Conservation (phyloP, 2,888 invertebrate species). For the Brenthis daphne region DNA sequence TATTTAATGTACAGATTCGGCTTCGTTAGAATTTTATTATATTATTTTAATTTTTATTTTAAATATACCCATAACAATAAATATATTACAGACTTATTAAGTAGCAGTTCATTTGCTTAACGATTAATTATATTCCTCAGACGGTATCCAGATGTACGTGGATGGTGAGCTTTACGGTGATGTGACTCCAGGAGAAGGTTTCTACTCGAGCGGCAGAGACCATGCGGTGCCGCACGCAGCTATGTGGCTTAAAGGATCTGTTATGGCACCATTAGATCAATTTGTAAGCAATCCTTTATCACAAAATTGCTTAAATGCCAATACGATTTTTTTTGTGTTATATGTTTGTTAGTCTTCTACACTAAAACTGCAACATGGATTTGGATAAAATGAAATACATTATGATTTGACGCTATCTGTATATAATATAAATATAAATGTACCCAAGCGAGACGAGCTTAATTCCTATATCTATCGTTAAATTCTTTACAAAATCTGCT, state of each 20-base stretch:
- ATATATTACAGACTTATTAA: neutral
- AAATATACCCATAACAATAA: too few relatives aligned
- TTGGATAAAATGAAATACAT: too few relatives aligned
- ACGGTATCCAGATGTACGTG: slow-evolving; percentile 73
- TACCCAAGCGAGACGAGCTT: too few relatives aligned
- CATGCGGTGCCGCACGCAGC: slow-evolving; percentile 63
- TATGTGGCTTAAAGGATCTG: slow-evolving; percentile 62
- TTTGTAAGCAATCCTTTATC: slow-evolving; percentile 52
- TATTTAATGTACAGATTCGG: too few relatives aligned
- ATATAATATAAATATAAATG: too few relatives aligned
- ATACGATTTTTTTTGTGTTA: neutral
- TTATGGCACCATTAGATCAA: slow-evolving; percentile 73
- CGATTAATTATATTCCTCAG: slow-evolving; percentile 50
- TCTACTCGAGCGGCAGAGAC: slow-evolving; percentile 61
- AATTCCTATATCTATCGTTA: too few relatives aligned
- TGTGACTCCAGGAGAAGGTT: slow-evolving; percentile 70
- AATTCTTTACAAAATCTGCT: too few relatives aligned
- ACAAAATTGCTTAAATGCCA: neutral
- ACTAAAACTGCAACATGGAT: too few relatives aligned
- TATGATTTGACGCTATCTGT: too few relatives aligned
- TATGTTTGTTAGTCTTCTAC: neutral
- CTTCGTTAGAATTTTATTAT: too few relatives aligned
- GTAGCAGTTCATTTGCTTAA: neutral
- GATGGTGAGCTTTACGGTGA: slow-evolving; percentile 77
- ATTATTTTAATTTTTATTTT: too few relatives aligned